These are phyloP conservation scores for Papilio elwesi DNA, from an alignment of 2,888 invertebrate genomes.

Conservation along the genomic window DNA sequence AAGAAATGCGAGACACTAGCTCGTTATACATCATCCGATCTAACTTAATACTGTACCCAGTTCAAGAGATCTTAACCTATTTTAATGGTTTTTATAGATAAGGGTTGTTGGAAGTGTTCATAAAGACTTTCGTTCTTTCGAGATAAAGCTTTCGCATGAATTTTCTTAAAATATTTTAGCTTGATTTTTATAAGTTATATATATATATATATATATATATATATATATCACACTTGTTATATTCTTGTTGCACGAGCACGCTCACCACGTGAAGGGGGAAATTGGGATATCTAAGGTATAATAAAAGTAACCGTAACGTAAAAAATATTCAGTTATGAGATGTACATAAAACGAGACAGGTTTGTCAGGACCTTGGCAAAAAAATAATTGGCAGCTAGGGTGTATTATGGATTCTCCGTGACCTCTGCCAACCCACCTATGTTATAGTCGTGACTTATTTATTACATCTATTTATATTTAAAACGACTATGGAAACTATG, in stretches of 20 bases:
- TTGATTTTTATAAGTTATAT: not conserved
- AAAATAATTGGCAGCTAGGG: too few species aligned
- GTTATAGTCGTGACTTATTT: not conserved
- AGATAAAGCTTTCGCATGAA: not conserved
- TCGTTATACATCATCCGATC: conserved; percentile 13
- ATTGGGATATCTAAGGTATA: too few species aligned
- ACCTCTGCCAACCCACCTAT: not conserved
- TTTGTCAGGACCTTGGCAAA: too few species aligned
- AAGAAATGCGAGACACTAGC: conserved; percentile 15
- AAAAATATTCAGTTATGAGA: too few species aligned
- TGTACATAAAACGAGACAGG: too few species aligned
- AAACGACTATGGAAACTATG: not conserved
- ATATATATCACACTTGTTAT: too few species aligned
- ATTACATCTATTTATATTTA: not conserved
- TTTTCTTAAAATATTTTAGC: not conserved
- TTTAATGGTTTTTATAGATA: conserved; percentile 28
- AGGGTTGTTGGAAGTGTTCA: not conserved
- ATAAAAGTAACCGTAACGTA: too few species aligned
- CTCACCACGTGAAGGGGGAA: too few species aligned
- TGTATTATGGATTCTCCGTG: too few species aligned
- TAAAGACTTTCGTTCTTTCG: not conserved
- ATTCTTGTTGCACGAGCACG: too few species aligned
- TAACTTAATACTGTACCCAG: conserved; percentile 19
- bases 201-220: too few species aligned
- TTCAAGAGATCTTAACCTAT: conserved; percentile 29